Evolutionary conservation across 2,888 invertebrate genomes (phyloP).

Genomic region (Drosophila histrio): DNA sequence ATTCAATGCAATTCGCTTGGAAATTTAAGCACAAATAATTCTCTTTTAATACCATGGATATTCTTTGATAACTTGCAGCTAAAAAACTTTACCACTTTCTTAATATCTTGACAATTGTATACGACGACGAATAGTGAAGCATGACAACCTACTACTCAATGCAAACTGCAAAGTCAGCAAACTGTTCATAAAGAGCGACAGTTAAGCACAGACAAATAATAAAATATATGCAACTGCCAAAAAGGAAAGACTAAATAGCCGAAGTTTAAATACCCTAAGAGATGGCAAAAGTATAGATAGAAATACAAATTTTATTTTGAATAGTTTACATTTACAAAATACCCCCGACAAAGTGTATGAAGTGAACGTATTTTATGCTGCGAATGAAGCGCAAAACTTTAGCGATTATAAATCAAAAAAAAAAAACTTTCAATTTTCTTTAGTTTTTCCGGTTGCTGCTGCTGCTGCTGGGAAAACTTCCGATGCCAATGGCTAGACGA

Average conservation of each 20-base stretch:
- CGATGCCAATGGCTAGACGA: conserved; percentile 62
- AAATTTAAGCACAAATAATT: not conserved
- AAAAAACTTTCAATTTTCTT: conserved; percentile 63
- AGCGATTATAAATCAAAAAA: conserved; percentile 65
- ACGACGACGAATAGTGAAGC: not conserved
- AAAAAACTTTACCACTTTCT: conserved; percentile 17
- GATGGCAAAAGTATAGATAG: not conserved
- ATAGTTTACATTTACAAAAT: not conserved
- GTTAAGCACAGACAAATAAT: conserved; percentile 14
- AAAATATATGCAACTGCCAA: conserved; percentile 18
- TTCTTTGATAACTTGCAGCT: not conserved
- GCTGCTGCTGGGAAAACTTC: conserved; percentile 41
- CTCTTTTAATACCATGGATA: not conserved
- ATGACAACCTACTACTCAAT: conserved; percentile 25
- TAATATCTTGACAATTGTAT: conserved; percentile 43
- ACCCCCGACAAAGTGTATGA: not conserved
- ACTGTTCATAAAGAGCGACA: conserved; percentile 26
- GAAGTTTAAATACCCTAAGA: conserved; percentile 7
- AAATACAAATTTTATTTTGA: not conserved
- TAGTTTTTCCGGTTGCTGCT: conserved; percentile 38
- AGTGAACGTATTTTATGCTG: conserved; percentile 18
- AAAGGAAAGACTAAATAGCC: not conserved
- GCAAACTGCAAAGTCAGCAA: conserved; percentile 21
- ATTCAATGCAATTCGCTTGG: not conserved
- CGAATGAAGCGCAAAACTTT: conserved; percentile 62